Evolutionary conservation across 2,888 invertebrate genomes (phyloP).

Genomic region (Blastobasis lacticolella): DNA sequence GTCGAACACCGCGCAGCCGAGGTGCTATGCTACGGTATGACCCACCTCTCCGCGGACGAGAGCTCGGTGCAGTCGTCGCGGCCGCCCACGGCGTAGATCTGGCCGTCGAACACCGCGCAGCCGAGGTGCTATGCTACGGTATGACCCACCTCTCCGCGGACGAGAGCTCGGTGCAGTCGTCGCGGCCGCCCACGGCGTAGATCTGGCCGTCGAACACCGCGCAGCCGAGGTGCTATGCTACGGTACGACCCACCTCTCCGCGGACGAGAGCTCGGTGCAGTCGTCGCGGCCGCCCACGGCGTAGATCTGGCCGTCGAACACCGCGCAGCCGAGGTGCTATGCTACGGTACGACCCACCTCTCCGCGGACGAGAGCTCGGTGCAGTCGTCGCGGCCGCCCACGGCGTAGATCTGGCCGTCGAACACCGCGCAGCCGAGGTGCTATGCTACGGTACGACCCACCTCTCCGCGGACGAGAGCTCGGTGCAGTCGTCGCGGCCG

Average conservation of each 20-base stretch:
- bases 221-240: constrained; percentile 97
- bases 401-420: constrained; percentile 98
- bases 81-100: constrained; percentile 92
- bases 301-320: constrained; percentile 98
- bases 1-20: constrained; percentile 98
- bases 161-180: constrained; percentile 97
- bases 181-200: constrained; percentile 98
- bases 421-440: constrained; percentile 99
- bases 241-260: constrained; percentile 98
- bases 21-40: constrained; percentile 96
- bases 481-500: constrained; percentile 91
- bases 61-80: constrained; percentile 96
- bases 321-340: constrained; percentile 98
- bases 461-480: constrained; percentile 97
- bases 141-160: constrained; percentile 79
- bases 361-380: constrained; percentile 88
- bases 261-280: constrained; percentile 95
- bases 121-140: constrained; percentile 98
- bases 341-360: constrained; percentile 89
- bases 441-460: no score
- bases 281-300: constrained; percentile 91
- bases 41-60: constrained; percentile 97
- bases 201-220: constrained; percentile 98
- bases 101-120: constrained; percentile 97
- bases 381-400: constrained; percentile 97